These are phyloP conservation scores for Chionoecetes opilio DNA, from an alignment of 1,140 invertebrate species.

Conservation along the genomic window DNA sequence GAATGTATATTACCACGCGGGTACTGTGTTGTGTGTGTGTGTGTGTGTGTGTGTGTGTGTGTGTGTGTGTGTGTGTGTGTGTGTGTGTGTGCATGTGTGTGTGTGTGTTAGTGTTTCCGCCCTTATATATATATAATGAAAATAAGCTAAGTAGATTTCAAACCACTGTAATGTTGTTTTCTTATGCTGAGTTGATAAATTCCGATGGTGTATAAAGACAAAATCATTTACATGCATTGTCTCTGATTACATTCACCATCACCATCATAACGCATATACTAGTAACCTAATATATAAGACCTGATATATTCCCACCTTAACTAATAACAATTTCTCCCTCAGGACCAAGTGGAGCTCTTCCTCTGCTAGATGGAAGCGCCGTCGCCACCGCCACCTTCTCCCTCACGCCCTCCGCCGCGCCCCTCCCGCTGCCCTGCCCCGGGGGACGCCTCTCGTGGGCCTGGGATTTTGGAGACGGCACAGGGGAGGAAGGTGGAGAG, in stretches of 20 bases:
- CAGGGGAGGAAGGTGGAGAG: background rate
- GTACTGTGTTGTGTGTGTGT: no score
- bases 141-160: background rate
- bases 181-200: no score
- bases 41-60: background rate
- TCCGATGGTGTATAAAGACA: no score
- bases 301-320: no score
- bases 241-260: background rate
- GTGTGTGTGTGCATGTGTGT: constrained; percentile 32
- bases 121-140: background rate
- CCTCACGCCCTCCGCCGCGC: background rate
- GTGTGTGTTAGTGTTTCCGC: background rate
- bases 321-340: background rate
- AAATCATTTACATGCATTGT: background rate
- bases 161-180: no score
- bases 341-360: background rate
- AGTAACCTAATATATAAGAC: no score
- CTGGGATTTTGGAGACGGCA: constrained; percentile 53
- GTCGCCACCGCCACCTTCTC: constrained; percentile 31
- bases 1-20: no score
- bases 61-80: background rate
- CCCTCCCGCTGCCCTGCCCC: constrained; percentile 5
- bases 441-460: constrained; percentile 42
- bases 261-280: background rate
- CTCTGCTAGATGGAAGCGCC: constrained; percentile 30